These are phyloP conservation scores for Hirundichthys speculiger DNA, from an alignment of 2,113 vertebrate genomes.

Conservation along the genomic window DNA sequence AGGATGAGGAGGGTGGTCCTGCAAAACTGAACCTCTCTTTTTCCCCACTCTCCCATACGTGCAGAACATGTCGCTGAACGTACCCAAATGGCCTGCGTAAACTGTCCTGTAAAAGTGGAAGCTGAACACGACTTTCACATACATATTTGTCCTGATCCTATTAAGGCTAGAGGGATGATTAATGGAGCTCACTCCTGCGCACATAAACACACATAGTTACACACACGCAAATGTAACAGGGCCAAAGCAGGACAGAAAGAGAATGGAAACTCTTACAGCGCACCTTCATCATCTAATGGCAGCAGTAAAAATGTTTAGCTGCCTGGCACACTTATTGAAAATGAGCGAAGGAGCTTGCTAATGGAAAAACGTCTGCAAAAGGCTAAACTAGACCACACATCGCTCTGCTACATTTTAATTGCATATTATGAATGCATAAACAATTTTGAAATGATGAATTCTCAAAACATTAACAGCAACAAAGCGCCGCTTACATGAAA, in stretches of 20 bases:
- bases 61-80: slow-evolving; percentile 42
- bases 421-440: slow-evolving; percentile 33
- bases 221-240: slow-evolving; percentile 11
- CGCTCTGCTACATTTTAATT: slow-evolving; percentile 36
- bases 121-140: slow-evolving; percentile 34
- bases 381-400: slow-evolving; percentile 49
- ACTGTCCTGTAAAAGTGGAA: slow-evolving; percentile 25
- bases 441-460: slow-evolving; percentile 27
- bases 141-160: slow-evolving; percentile 58
- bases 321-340: slow-evolving; percentile 63
- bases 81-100: background rate
- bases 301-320: slow-evolving; percentile 56
- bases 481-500: background rate
- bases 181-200: slow-evolving; percentile 53
- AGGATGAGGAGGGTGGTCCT: slow-evolving; percentile 80
- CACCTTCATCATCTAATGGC: slow-evolving; percentile 68
- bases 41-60: slow-evolving; percentile 27
- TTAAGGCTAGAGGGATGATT: slow-evolving; percentile 67
- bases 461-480: slow-evolving; percentile 10
- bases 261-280: slow-evolving; percentile 72
- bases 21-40: slow-evolving; percentile 65
- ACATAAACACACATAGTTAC: slow-evolving; percentile 7
- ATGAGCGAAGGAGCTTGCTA: slow-evolving; percentile 47
- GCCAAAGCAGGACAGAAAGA: slow-evolving; percentile 57
- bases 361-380: slow-evolving; percentile 60